These are phyloP conservation scores for Aplysia californica DNA, from an alignment of 1,140 invertebrate genomes.

Conservation along the genomic window DNA sequence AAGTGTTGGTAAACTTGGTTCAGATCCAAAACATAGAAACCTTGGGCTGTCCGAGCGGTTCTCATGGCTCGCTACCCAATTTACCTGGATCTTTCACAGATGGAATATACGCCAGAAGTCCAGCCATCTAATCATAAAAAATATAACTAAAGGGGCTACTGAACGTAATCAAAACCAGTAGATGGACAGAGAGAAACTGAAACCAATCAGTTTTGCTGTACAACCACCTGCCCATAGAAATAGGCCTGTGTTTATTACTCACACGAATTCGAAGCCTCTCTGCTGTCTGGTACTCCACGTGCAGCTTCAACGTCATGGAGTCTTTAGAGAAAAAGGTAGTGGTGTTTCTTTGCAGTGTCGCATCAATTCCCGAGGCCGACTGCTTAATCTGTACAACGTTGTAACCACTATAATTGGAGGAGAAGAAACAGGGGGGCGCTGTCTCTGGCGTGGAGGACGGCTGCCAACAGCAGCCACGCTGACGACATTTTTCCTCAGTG, in stretches of 20 bases:
- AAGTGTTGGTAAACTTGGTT: too few species aligned
- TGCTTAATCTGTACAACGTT: conserved; percentile 23
- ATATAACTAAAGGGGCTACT: too few species aligned
- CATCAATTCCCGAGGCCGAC: conserved; percentile 29
- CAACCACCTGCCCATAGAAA: too few species aligned
- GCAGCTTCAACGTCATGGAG: conserved; percentile 40
- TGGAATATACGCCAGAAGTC: too few species aligned
- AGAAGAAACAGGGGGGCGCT: conserved; percentile 50
- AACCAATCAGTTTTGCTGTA: too few species aligned
- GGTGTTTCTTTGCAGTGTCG: conserved; percentile 28
- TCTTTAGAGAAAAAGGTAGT: conserved; percentile 46
- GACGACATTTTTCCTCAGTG: conserved; percentile 73
- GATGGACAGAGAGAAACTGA: too few species aligned
- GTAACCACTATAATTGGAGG: conserved; percentile 43
- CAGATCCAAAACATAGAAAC: too few species aligned
- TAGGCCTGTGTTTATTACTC: neutral
- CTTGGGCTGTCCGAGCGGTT: too few species aligned
- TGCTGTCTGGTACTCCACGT: conserved; percentile 40
- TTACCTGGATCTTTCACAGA: too few species aligned
- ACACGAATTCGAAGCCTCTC: conserved; percentile 48
- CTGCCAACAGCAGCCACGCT: conserved; percentile 80
- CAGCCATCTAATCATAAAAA: too few species aligned
- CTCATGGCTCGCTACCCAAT: too few species aligned
- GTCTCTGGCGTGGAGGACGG: neutral
- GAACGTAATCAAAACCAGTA: too few species aligned